Percentiles rank a stretch among this genome's conserved stretches.
phyloP scores from a whole-genome alignment of 2,888 invertebrate species.

The Ferrisia virgata region DNA sequence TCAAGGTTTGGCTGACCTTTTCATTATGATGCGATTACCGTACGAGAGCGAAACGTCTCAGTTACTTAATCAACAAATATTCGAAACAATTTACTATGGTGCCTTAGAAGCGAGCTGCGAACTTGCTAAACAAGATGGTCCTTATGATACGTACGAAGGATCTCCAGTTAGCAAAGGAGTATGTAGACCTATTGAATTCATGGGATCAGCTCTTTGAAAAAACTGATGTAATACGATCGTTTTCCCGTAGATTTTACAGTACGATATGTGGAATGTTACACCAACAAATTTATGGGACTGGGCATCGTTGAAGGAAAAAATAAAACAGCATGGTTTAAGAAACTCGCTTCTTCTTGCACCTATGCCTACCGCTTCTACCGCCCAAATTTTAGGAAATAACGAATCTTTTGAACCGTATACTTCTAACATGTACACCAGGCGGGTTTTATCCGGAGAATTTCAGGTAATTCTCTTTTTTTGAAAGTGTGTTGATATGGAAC shows the following conservation, averaged over 20 bases:
- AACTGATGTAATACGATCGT: background rate
- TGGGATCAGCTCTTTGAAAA: too few relatives aligned
- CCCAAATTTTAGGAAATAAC: slow-evolving; percentile 98
- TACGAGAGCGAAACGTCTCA: slow-evolving; percentile 87
- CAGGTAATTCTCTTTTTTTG: slow-evolving; percentile 55
- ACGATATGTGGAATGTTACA: slow-evolving; percentile 94
- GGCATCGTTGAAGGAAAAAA: slow-evolving; percentile 74
- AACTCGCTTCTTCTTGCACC: slow-evolving; percentile 93
- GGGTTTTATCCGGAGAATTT: slow-evolving; percentile 91
- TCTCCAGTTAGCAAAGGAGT: slow-evolving; percentile 87
- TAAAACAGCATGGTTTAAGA: slow-evolving; percentile 82
- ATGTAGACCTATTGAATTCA: background rate
- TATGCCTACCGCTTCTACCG: slow-evolving; percentile 99
- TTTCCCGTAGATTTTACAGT: slow-evolving; percentile 72
- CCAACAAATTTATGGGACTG: slow-evolving; percentile 89
- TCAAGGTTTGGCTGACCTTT: slow-evolving; percentile 95
- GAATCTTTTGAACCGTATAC: slow-evolving; percentile 98
- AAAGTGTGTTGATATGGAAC: background rate
- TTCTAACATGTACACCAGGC: slow-evolving; percentile 89
- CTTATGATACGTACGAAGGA: slow-evolving; percentile 88
- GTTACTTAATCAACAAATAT: slow-evolving; percentile 87
- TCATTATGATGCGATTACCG: slow-evolving; percentile 87
- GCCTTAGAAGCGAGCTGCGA: slow-evolving; percentile 95
- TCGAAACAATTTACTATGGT: slow-evolving; percentile 97
- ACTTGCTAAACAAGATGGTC: slow-evolving; percentile 76